Conservation (phyloP, 2,113 vertebrate genomes). For the Neodontobutis hainanensis region DNA sequence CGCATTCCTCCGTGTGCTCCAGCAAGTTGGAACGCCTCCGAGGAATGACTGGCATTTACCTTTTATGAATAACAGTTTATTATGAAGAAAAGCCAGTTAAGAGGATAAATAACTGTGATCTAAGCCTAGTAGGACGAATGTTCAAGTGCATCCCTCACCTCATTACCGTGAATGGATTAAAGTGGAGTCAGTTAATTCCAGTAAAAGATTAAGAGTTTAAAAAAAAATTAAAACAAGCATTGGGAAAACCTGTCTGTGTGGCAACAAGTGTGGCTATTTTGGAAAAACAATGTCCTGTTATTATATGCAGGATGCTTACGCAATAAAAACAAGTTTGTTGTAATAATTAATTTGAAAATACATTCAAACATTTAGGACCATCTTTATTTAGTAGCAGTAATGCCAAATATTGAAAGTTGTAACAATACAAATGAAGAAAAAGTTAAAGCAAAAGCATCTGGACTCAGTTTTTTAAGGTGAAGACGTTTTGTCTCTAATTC, state of each 20-base stretch:
- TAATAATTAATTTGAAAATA: no score
- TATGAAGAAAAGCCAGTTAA: conserved; percentile 31
- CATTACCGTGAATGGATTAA: not conserved
- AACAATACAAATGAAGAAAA: no score
- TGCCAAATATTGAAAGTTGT: no score
- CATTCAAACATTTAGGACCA: no score
- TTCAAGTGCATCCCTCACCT: conserved; percentile 32
- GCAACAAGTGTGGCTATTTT: not conserved
- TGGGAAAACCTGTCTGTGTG: not conserved
- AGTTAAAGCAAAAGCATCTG: no score
- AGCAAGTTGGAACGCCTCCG: conserved; percentile 73
- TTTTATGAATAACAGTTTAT: not conserved
- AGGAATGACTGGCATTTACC: conserved; percentile 58
- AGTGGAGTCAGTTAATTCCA: not conserved
- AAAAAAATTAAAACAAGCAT: not conserved
- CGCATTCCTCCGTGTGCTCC: conserved; percentile 59
- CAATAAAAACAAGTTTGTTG: no score
- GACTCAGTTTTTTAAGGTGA: no score
- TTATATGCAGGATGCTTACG: no score
- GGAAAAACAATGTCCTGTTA: not conserved
- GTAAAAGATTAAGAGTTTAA: conserved; percentile 6
- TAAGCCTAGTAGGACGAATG: not conserved
- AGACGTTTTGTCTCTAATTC: no score
- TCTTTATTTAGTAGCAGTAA: no score
- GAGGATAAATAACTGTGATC: not conserved